phyloP scores from a whole-genome alignment of 2,797 vertebrate genomes.

The Phoeniculus purpureus region DNA sequence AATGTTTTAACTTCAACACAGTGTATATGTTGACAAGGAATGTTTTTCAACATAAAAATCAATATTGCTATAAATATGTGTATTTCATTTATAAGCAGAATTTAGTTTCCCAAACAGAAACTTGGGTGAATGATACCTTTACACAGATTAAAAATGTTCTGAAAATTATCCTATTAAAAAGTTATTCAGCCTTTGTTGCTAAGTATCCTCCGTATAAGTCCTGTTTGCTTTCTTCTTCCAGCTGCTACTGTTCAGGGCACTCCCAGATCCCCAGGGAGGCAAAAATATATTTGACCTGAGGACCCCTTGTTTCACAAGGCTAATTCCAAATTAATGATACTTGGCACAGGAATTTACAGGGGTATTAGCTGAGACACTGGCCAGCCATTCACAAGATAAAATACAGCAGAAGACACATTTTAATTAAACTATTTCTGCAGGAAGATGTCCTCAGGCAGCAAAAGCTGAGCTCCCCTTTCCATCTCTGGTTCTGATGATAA shows the following conservation, averaged over 20 bases:
- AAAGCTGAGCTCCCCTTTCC: neutral
- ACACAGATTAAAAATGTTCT: neutral
- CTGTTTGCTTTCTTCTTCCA: neutral
- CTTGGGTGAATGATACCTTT: neutral
- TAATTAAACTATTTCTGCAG: conserved; percentile 47
- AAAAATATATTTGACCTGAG: conserved; percentile 8
- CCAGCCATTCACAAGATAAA: conserved; percentile 3
- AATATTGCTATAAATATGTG: neutral
- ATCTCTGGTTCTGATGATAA: neutral
- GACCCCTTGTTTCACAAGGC: neutral
- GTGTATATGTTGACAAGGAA: neutral
- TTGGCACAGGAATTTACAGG: conserved; percentile 25
- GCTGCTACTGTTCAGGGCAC: neutral
- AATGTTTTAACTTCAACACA: neutral
- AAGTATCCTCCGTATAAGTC: neutral
- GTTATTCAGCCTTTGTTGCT: neutral
- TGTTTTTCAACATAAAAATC: neutral
- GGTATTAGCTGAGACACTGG: conserved; percentile 22
- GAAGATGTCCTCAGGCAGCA: conserved; percentile 21
- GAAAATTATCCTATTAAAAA: neutral
- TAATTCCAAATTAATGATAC: conserved; percentile 33
- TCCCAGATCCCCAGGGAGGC: neutral
- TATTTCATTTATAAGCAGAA: neutral
- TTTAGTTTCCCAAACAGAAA: neutral
- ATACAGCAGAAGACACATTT: conserved; percentile 3